phyloP scores from a whole-genome alignment of 2,888 invertebrate genomes.

The Epinotia ramella region DNA sequence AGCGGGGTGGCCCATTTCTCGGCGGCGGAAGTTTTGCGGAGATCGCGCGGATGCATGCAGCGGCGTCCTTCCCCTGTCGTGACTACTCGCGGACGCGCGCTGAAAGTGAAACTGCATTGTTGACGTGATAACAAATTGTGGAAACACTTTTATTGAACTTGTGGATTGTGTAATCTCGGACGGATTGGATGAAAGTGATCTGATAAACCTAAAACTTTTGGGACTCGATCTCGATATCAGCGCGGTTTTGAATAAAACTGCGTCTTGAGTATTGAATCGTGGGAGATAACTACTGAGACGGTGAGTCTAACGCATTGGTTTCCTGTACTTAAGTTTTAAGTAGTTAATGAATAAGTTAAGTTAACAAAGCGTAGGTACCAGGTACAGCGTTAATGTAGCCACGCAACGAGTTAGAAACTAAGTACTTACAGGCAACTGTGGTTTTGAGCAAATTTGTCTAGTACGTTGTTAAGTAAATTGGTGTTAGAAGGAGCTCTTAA shows the following conservation, averaged over 20 bases:
- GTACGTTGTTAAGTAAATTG: slow-evolving; percentile 23
- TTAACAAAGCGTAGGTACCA: slow-evolving; percentile 37
- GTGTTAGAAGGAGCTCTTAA: slow-evolving; percentile 21
- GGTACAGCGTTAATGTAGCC: slow-evolving; percentile 30
- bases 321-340: slow-evolving; percentile 21
- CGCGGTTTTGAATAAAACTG: slow-evolving; percentile 79
- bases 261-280: slow-evolving; percentile 77
- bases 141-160: slow-evolving; percentile 65
- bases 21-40: slow-evolving; percentile 76
- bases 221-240: slow-evolving; percentile 79
- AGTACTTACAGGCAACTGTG: slow-evolving; percentile 19
- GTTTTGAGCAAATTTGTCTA: slow-evolving; percentile 31
- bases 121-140: slow-evolving; percentile 72
- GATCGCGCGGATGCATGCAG: slow-evolving; percentile 65
- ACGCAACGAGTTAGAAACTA: slow-evolving; percentile 37
- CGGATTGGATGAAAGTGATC: slow-evolving; percentile 60
- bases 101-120: slow-evolving; percentile 77
- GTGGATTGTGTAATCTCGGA: slow-evolving; percentile 70
- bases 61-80: slow-evolving; percentile 65
- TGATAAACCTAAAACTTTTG: slow-evolving; percentile 58
- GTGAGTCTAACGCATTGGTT: slow-evolving; percentile 60
- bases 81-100: slow-evolving; percentile 67
- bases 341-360: slow-evolving; percentile 41
- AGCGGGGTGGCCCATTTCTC: slow-evolving; percentile 10
- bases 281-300: slow-evolving; percentile 63